These are phyloP conservation scores for Zaprionus davidi DNA, from an alignment of 1,140 invertebrate species.

Conservation along the genomic window DNA sequence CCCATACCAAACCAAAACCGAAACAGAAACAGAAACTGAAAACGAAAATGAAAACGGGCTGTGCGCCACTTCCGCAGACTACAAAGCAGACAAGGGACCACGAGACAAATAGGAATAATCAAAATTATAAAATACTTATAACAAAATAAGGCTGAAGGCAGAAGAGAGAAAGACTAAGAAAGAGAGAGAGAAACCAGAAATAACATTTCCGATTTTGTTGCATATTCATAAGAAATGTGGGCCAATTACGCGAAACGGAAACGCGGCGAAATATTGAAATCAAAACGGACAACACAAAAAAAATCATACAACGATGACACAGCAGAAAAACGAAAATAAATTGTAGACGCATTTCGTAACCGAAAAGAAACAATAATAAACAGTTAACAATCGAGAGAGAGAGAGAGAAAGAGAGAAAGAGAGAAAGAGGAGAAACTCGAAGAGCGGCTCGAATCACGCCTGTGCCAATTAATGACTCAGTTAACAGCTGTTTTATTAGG, in stretches of 20 bases:
- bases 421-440: neutral
- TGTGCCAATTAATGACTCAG: constrained; percentile 52
- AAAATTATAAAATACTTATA: constrained; percentile 12
- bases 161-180: neutral
- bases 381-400: constrained; percentile 61
- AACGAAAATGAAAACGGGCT: constrained; percentile 61
- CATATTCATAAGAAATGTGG: constrained; percentile 76
- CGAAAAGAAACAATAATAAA: constrained; percentile 38
- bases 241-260: constrained; percentile 78
- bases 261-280: constrained; percentile 29
- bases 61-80: constrained; percentile 67
- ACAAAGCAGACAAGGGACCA: constrained; percentile 20
- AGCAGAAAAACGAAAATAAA: constrained; percentile 57
- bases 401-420: neutral
- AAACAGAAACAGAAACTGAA: constrained; percentile 59
- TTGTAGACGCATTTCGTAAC: constrained; percentile 72
- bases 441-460: constrained; percentile 14
- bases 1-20: constrained; percentile 20
- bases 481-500: constrained; percentile 61
- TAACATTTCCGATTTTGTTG: constrained; percentile 70
- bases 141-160: neutral
- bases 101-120: constrained; percentile 31
- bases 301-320: constrained; percentile 51
- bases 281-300: constrained; percentile 37
- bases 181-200: constrained; percentile 19